Evolutionary conservation across 2,888 invertebrate species (phyloP), one percentile per base, ranked within the genome.

Genomic region (Heliconius cydno): DNA sequence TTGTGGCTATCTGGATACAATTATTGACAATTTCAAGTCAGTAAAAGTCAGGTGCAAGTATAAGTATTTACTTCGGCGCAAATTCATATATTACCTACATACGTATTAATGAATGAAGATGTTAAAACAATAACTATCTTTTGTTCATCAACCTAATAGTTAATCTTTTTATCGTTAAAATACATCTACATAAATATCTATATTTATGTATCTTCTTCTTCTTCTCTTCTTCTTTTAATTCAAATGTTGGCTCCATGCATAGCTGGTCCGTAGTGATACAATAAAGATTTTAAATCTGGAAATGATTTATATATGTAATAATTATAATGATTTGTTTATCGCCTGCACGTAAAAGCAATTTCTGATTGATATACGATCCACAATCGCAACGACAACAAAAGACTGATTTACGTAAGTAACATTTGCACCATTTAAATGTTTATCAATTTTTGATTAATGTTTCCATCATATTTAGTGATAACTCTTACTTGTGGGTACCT

Each of bases 391-490:
- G 80, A 80, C 82, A 79, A 82, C 82, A 83, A 80, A 80, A 86
- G 86, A 88, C 84, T 93, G 91, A 94, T 94, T 92, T 93, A 94
- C 89, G 86, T 86, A 85, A 84, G 82, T 85, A 84, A 88, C 89
- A 90, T 91, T 90, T 90, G 90, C 92, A 90, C 88, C 86, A 87
- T 84, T 88, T 88, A 88, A 88, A 86, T 86, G 87, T 88, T 91
- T 94, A 94, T 94, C 93, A 89, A 83, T 84, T 78, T 86, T 85
- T 93, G 92, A 94, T 94, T 91, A 89, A 94, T 93, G 93, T 86
- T 87, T 89, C 89, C 89, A 88, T 88, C 88, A 89, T 88, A 88
- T 90, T 89, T 88, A 88, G 85, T 88, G 88, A 75, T 75, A 75
- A 75, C 22, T 66, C 22, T 75, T 41, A 46, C 41, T 65, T 87